Percentiles rank a stretch among this genome's conserved stretches.
phyloP scores from a whole-genome alignment of 1,140 invertebrate genomes.

The Homalodisca vitripennis region DNA sequence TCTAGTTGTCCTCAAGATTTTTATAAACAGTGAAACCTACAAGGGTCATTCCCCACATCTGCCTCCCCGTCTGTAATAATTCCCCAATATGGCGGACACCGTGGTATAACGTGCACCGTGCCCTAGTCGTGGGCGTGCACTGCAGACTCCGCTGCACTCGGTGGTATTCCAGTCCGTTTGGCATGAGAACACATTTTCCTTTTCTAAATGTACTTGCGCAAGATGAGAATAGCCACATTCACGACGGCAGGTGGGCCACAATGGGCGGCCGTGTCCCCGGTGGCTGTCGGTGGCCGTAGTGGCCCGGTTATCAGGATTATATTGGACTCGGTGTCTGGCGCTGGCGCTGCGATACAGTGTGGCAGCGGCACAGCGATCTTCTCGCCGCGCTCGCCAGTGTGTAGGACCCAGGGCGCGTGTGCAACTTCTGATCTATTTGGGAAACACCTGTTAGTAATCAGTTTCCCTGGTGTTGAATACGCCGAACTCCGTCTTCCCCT shows the following conservation, averaged over 20 bases:
- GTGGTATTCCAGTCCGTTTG: not conserved
- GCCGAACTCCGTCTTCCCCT: not conserved
- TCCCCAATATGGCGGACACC: too few species aligned
- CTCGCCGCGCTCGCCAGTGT: not conserved
- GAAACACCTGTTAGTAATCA: slow-evolving; percentile 28
- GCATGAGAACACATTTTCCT: not conserved
- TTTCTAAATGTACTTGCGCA: slow-evolving; percentile 5
- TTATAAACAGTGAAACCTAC: too few species aligned
- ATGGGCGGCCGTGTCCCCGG: not conserved
- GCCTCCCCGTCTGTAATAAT: too few species aligned
- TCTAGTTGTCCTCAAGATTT: too few species aligned
- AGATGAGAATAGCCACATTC: slow-evolving; percentile 16
- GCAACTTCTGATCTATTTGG: slow-evolving; percentile 25
- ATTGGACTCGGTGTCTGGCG: not conserved
- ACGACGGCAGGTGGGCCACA: not conserved
- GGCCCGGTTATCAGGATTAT: not conserved
- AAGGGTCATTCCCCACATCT: too few species aligned
- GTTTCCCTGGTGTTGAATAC: slow-evolving; percentile 19
- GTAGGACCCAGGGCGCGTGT: slow-evolving; percentile 7
- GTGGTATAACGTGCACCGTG: too few species aligned
- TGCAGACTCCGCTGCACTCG: not conserved
- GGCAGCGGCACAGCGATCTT: not conserved
- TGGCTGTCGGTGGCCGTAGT: not conserved
- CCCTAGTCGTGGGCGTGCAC: not conserved
- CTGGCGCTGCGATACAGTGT: too few species aligned